Evolutionary conservation across 1,140 invertebrate species (phyloP), one percentile per base, ranked within the genome.

Genomic region (Aphaenogaster floridana): DNA sequence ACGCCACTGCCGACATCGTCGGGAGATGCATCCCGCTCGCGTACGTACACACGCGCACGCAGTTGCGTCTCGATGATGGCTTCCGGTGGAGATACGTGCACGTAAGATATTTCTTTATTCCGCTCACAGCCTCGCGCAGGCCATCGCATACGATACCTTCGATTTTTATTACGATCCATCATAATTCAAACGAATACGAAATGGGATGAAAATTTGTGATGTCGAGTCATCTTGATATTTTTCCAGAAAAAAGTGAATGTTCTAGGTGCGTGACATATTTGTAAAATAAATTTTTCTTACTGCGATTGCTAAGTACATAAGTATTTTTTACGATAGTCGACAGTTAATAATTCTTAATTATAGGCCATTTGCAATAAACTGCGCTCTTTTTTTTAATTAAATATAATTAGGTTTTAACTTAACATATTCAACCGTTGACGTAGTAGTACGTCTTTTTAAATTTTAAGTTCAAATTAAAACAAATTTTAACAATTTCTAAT

Each of bases 1-100:
- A 80, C 66, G 79, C 54, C 34, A 42, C 42, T 48, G 63, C 15
- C 64, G 76, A 88, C 64, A 71, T 50, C 63, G 54, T 45, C 61
- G 42, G 61, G 72, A 87, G 76, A 88, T 90, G 78, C 57, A 68
- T 79, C 34, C 64, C 52, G 17, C 28, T 45, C 50, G 50, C 21
- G 13, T 50, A 42, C 34, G 6, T 8, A 57, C 50, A 21, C 68
- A 72, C 39, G 50, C 39, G 39, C 15, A 59, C 39, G 52, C 68
- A 83, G 71, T 83, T 61, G 79, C 54, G 28, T 72, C 28, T 28
- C 39, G 39, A 17, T 71, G 52, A 83, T 48, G 39, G 39, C 48
- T 48, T 59, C 39, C 45, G 15, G 13, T 17, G 2, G 11, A 36
- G 28, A 39, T 84, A 50, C 13, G 39, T 36, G 15, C 15, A 36